Evolutionary conservation across 2,797 vertebrate genomes (phyloP).

Genomic region (Poecilia velifera): DNA sequence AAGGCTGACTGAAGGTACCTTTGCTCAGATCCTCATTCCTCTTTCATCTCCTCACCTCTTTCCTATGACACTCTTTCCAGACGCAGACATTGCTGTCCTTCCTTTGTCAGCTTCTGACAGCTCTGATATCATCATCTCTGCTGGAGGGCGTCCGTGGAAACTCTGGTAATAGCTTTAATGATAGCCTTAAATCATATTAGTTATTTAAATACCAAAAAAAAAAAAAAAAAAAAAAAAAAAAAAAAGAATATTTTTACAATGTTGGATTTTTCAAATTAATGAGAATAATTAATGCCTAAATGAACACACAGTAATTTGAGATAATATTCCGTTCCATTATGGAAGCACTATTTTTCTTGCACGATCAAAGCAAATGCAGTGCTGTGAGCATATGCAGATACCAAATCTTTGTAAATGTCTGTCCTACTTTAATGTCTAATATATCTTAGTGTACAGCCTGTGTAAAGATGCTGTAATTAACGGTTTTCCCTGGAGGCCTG

Average conservation of each 20-base stretch:
- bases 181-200: constrained; percentile 43
- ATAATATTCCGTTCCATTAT: constrained; percentile 37
- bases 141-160: constrained; percentile 42
- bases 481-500: constrained; percentile 25
- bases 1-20: constrained; percentile 56
- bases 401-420: constrained; percentile 34
- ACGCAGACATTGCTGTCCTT: constrained; percentile 50
- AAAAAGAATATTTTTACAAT: constrained; percentile 33
- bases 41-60: constrained; percentile 56
- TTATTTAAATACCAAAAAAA: too few species aligned
- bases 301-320: constrained; percentile 35
- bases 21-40: constrained; percentile 53
- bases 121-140: constrained; percentile 50
- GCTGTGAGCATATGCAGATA: constrained; percentile 38
- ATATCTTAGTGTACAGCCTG: constrained; percentile 45
- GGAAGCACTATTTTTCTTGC: constrained; percentile 18
- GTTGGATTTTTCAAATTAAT: constrained; percentile 26
- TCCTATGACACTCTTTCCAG: constrained; percentile 14
- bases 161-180: constrained; percentile 60
- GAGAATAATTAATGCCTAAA: constrained; percentile 53
- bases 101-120: constrained; percentile 30
- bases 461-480: constrained; percentile 54
- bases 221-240: not conserved
- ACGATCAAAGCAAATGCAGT: constrained; percentile 16
- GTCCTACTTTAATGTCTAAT: constrained; percentile 49